Conservation (phyloP, 2,113 vertebrate genomes). For the Odontophorus gujanensis region DNA sequence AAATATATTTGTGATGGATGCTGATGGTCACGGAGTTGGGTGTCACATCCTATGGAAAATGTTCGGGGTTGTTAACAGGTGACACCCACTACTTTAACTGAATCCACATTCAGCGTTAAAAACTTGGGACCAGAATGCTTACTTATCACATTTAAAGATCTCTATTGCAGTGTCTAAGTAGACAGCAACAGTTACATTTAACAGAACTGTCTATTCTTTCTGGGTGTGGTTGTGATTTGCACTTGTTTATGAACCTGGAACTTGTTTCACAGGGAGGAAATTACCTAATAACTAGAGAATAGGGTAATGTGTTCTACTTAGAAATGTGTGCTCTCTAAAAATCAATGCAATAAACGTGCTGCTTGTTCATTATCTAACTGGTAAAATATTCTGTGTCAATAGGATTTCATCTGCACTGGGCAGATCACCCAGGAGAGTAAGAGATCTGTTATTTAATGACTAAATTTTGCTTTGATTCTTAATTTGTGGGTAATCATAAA, state of each 20-base stretch:
- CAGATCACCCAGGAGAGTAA: conserved; percentile 48
- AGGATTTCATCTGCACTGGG: conserved; percentile 46
- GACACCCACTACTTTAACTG: background rate
- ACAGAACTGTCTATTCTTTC: conserved; percentile 45
- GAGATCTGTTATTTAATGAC: conserved; percentile 57
- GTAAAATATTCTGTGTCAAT: conserved; percentile 7
- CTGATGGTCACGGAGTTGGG: background rate
- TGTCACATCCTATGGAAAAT: background rate
- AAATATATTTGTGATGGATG: background rate
- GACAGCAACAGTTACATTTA: conserved; percentile 17
- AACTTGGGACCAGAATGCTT: background rate
- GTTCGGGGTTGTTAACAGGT: background rate
- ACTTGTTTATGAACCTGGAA: background rate
- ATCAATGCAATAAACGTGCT: conserved; percentile 51
- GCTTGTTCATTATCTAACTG: conserved; percentile 64
- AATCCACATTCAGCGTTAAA: background rate
- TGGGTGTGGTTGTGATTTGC: background rate
- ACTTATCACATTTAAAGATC: background rate
- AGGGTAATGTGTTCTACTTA: background rate
- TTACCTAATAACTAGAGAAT: conserved; percentile 30
- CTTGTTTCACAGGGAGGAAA: background rate
- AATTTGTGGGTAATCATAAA: conserved; percentile 54
- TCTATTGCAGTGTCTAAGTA: background rate
- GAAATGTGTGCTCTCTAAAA: conserved; percentile 66
- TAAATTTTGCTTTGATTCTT: conserved; percentile 60